A percentile compares a stretch with the other conserved stretches of the same genome.
Evolutionary conservation across 2,797 vertebrate genomes (phyloP).

Genomic region (Lacerta bilineata): DNA sequence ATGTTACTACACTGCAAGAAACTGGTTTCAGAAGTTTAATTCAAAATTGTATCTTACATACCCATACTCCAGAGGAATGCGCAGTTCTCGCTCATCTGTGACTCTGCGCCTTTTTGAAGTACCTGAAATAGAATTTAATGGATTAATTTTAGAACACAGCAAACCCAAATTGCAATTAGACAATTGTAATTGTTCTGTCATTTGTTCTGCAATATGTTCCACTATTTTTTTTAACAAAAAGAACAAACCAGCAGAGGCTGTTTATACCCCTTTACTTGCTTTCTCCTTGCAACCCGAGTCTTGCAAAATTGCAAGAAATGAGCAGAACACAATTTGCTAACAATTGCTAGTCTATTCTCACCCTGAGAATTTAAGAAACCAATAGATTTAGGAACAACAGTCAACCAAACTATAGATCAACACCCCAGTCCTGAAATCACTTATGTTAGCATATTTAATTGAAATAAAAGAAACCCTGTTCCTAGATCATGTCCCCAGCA

Average conservation of each 20-base stretch:
- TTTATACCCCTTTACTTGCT: background rate
- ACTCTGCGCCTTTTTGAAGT: constrained; percentile 89
- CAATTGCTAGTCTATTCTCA: background rate
- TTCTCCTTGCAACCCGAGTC: background rate
- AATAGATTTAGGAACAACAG: background rate
- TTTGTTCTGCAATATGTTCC: background rate
- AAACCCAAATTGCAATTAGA: constrained; percentile 27
- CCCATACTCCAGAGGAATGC: constrained; percentile 92
- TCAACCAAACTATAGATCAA: background rate
- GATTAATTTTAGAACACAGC: constrained; percentile 58
- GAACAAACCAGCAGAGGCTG: constrained; percentile 18
- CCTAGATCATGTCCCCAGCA: background rate
- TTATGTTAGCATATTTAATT: background rate
- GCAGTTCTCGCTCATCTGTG: constrained; percentile 89
- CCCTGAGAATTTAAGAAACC: background rate
- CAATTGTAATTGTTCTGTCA: background rate
- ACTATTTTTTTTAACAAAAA: background rate
- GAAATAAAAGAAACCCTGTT: background rate
- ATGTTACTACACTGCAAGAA: background rate
- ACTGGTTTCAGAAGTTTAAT: background rate
- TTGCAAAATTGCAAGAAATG: constrained; percentile 3
- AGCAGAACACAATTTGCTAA: constrained; percentile 1
- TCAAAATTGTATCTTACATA: constrained; percentile 72
- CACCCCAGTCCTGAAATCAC: background rate
- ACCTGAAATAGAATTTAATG: constrained; percentile 79